Evolutionary conservation across 2,888 invertebrate species (phyloP), one percentile per base, ranked within the genome.

Genomic region (Drosophila hamatofila): DNA sequence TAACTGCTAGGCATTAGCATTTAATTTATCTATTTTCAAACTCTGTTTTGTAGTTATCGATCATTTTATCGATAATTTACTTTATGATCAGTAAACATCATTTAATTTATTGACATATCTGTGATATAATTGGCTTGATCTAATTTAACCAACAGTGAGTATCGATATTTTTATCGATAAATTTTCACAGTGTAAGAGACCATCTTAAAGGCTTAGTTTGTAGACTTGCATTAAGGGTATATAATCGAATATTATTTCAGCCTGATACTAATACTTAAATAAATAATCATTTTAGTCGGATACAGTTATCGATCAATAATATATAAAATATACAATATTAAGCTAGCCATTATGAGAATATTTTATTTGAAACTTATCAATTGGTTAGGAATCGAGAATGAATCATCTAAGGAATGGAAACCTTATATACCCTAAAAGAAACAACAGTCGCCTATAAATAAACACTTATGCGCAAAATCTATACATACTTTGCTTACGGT

Each of bases 381-480:
- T 46, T 25, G 16, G 16, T 3, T 16, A 3, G 0, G 16, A 25
- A 25, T 2, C 25, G 25, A 4, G 18, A 30, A 23, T 51, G 51
- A 52, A 16, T 52, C 51, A 35, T 30, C 48, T 5, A 7, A 25
- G 8, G 6, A 30, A 2, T 1, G 23, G 8, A 5, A 27, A 27
- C 18, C n/a, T 12, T 54, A 54, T 39, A 39, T 39, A 25, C 54
- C 39, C 54, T 12, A 25, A 39, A n/a, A 12, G 25, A 49, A 33
- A 18, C 3, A 30, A 18, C n/a, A 21, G 21, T 8, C 33, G 21
- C n/a, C n/a, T n/a, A n/a, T n/a, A n/a, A n/a, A 33, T 23, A 52
- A 12, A 42, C 35, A 35, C 33, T 37, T 42, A 18, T 56, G 65
- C 66, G 49, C 48, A 6, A 67, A 67, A 49, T 64, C 33, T 41